Evolutionary conservation across 1,140 invertebrate genomes (phyloP), one percentile per base, ranked within the genome.

Genomic region (Seison nebaliae): DNA sequence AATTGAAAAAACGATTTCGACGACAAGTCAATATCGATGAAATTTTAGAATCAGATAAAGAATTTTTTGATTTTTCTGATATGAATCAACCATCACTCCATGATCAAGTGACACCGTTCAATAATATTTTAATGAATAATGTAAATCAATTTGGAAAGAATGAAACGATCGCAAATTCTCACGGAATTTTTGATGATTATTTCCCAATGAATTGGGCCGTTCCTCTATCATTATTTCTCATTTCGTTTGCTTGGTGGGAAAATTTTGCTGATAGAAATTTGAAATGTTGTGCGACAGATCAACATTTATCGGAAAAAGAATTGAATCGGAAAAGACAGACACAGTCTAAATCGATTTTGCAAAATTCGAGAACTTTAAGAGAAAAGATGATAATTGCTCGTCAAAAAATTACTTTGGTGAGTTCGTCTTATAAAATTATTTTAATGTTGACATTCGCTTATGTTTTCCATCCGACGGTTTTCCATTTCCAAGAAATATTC

Each of bases 241-340:
- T 81, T 26, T 88, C 80, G 3, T 68, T 78, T 19, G 74, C 76
- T 17, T 91, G 79, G 76, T 91, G 83, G 83, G 83, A 91, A 59
- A 93, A 91, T 60, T 93, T 78, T 50, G 76, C 81, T 0, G 74
- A 75, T 18, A 67, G 68, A 44, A 50, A 36, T 26, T 48, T 29
- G 24, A 38, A 19, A 30, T 53, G 20, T 48, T 47, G 51, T 28
- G 18, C 24, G 11, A 31, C 15, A n/a, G 38, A 35, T 34, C 38
- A 51, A 21, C 44, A 43, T 49, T n/a, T n/a, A n/a, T n/a, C n/a
- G n/a, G n/a, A 8, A 36, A 46, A 8, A 38, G 49, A 16, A 44
- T 45, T 1, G 49, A 53, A 18, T 49, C 46, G 31, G 41, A 47
- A 15, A 51, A 47, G 49, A 51, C 47, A 34, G 47, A 47, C 24